Evolutionary conservation across 2,888 invertebrate genomes (phyloP).

Genomic region (Cistogaster globosa): DNA sequence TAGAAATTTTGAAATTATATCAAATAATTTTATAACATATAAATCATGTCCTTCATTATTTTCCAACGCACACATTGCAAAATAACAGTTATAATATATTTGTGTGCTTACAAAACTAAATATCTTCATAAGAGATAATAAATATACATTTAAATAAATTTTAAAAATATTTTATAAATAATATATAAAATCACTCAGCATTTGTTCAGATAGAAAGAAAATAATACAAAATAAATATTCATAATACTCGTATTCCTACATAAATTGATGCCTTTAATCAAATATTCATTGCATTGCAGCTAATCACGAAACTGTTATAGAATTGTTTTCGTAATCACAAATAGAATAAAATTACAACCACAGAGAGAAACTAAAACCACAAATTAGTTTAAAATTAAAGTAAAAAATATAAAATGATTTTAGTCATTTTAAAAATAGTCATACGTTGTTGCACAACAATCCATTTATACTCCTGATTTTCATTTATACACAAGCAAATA

Average conservation of each 20-base stretch:
- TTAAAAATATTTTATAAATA: slow-evolving; percentile 38
- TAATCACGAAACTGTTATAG: slow-evolving; percentile 36
- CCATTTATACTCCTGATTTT: not conserved
- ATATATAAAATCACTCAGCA: not conserved
- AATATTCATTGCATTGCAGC: slow-evolving; percentile 41
- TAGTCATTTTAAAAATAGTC: slow-evolving; percentile 51
- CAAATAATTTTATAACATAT: not conserved
- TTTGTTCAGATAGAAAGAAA: slow-evolving; percentile 33
- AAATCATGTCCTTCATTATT: slow-evolving; percentile 11
- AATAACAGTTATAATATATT: too few species aligned
- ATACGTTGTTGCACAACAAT: not conserved
- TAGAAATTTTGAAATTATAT: too few species aligned
- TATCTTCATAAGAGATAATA: too few species aligned
- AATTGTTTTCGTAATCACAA: slow-evolving; percentile 39
- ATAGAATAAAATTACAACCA: slow-evolving; percentile 55
- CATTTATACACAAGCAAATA: not conserved
- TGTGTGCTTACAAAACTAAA: too few species aligned
- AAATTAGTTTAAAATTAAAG: slow-evolving; percentile 66
- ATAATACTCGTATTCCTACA: slow-evolving; percentile 34
- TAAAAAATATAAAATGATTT: slow-evolving; percentile 60
- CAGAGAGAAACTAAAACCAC: slow-evolving; percentile 49
- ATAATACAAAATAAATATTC: not conserved
- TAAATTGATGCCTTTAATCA: slow-evolving; percentile 27
- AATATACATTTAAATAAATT: too few species aligned
- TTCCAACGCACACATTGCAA: not conserved